Evolutionary conservation across 2,888 invertebrate genomes (phyloP).

Genomic region (Diarsia rubi): DNA sequence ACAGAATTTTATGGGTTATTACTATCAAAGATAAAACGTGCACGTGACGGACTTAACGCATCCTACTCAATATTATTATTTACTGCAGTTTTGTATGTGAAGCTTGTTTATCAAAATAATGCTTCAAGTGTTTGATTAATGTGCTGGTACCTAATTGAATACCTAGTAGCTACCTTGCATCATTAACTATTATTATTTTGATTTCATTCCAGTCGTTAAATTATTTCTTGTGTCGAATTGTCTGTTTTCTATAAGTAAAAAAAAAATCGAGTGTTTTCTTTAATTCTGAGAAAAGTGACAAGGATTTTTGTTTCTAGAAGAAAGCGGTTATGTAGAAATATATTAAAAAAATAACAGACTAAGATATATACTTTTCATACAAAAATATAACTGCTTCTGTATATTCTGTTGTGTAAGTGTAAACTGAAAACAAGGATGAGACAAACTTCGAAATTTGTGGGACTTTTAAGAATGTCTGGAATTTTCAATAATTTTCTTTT

Average conservation of each 20-base stretch:
- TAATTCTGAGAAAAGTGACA: slow-evolving; percentile 6
- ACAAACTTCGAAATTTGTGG: neutral
- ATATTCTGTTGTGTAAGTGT: slow-evolving; percentile 2
- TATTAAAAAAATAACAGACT: slow-evolving; percentile 9
- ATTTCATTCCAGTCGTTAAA: neutral
- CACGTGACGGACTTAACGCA: slow-evolving; percentile 58
- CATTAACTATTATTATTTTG: neutral
- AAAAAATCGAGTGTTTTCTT: neutral
- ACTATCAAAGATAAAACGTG: slow-evolving; percentile 70
- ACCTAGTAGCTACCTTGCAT: neutral
- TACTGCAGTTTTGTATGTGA: slow-evolving; percentile 30
- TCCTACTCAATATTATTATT: slow-evolving; percentile 40
- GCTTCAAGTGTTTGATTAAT: slow-evolving; percentile 1
- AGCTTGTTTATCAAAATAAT: slow-evolving; percentile 1
- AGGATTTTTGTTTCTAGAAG: slow-evolving; percentile 9
- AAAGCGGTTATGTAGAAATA: slow-evolving; percentile 27
- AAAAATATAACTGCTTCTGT: slow-evolving; percentile 52
- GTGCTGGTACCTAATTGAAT: neutral
- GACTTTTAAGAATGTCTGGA: neutral
- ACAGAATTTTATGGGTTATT: slow-evolving; percentile 77
- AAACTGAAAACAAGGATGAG: too few species aligned
- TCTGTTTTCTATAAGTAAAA: neutral
- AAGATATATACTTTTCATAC: slow-evolving; percentile 16
- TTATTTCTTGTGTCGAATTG: neutral
- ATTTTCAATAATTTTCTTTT: neutral